These are phyloP conservation scores for Disparrhopalites patrizii DNA, from an alignment of 2,888 invertebrate species.

Conservation along the genomic window DNA sequence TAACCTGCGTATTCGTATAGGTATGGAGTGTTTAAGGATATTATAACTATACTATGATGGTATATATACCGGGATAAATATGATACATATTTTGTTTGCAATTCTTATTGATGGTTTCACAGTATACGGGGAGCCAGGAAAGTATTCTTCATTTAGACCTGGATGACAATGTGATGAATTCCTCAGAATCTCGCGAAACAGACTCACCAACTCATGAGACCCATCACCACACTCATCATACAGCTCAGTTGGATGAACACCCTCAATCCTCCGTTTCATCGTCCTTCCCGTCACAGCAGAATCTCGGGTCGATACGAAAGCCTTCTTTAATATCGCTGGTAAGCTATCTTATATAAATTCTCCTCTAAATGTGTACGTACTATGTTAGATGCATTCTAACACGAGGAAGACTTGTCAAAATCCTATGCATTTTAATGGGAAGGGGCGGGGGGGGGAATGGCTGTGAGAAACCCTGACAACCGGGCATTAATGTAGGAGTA, in stretches of 20 bases:
- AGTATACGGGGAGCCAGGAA: conserved; percentile 81
- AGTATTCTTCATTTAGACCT: conserved; percentile 73
- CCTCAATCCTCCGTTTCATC: conserved; percentile 30
- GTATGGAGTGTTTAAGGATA: too few relatives aligned
- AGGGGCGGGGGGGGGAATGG: too few relatives aligned
- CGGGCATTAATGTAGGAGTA: too few relatives aligned
- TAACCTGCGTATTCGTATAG: too few relatives aligned
- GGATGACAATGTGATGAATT: conserved; percentile 52
- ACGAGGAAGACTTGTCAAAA: too few relatives aligned
- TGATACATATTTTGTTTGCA: too few relatives aligned
- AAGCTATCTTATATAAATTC: not conserved
- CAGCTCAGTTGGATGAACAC: conserved; percentile 32
- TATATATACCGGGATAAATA: too few relatives aligned
- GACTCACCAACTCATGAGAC: conserved; percentile 41
- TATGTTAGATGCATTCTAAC: too few relatives aligned
- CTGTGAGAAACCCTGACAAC: too few relatives aligned
- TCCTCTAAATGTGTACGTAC: too few relatives aligned
- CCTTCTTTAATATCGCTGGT: conserved; percentile 44
- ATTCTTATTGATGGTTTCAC: conserved; percentile 40
- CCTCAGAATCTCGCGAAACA: conserved; percentile 44
- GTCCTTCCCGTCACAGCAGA: conserved; percentile 24
- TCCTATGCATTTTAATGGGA: too few relatives aligned
- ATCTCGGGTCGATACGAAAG: conserved; percentile 33
- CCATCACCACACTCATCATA: conserved; percentile 26
- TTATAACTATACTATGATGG: too few relatives aligned